Percentiles rank a stretch among this genome's conserved stretches.
Evolutionary conservation across 1,140 invertebrate species (phyloP).

Genomic region (Globodera rostochiensis): DNA sequence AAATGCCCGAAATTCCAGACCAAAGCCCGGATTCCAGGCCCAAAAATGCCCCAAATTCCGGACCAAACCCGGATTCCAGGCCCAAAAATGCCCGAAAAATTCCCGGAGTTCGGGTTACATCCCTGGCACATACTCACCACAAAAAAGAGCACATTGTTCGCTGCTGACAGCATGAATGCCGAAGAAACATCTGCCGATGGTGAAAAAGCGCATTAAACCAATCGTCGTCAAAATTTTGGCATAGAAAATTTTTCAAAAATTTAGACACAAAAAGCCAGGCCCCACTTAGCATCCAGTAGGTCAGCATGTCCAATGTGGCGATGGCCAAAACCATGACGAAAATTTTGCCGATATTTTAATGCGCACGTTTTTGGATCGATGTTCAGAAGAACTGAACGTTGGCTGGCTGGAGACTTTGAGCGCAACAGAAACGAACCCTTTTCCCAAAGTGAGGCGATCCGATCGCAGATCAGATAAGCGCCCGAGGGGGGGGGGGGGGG

Average conservation of each 20-base stretch:
- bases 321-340: slow-evolving; percentile 5
- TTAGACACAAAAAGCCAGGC: slow-evolving; percentile 5
- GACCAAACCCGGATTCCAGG: too few relatives aligned
- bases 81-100: too few relatives aligned
- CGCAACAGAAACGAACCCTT: too few relatives aligned
- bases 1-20: too few relatives aligned
- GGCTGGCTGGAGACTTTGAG: too few relatives aligned
- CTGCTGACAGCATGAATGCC: slow-evolving; percentile 50
- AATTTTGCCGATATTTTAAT: slow-evolving; percentile 28
- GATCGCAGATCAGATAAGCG: too few relatives aligned
- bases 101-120: too few relatives aligned
- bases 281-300: slow-evolving; percentile 42
- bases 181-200: slow-evolving; percentile 40
- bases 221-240: slow-evolving; percentile 27
- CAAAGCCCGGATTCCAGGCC: too few relatives aligned
- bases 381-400: too few relatives aligned
- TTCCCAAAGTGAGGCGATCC: too few relatives aligned
- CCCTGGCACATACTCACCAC: slow-evolving; percentile 14
- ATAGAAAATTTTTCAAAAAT: neutral
- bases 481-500: too few relatives aligned
- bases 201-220: slow-evolving; percentile 32
- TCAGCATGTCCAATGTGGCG: slow-evolving; percentile 37
- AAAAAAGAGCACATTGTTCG: slow-evolving; percentile 53
- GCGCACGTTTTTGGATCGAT: slow-evolving; percentile 48
- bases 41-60: too few relatives aligned